phyloP scores from a whole-genome alignment of 2,113 vertebrate genomes.

The Hystrix brachyura region DNA sequence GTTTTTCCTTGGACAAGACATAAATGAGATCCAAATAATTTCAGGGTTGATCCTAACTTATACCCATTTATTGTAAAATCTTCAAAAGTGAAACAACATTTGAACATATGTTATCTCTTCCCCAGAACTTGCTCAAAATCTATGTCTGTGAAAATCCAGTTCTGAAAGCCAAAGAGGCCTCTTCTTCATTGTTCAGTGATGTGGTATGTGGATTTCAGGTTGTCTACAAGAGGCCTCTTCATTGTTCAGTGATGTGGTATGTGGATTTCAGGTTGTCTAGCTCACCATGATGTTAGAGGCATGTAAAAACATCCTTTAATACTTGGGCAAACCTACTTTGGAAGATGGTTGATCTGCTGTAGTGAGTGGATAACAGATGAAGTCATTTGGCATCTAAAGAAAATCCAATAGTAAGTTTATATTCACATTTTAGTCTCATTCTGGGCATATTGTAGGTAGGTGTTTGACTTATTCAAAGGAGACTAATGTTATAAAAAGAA shows the following conservation, averaged over 20 bases:
- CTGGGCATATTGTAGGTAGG: neutral
- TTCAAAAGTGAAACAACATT: neutral
- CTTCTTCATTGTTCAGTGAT: neutral
- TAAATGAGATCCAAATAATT: neutral
- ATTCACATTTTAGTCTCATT: neutral
- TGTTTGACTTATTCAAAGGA: neutral
- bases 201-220: too few species aligned
- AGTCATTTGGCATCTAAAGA: neutral
- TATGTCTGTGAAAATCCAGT: neutral
- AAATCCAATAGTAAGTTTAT: neutral
- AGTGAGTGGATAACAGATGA: neutral
- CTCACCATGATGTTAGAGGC: neutral
- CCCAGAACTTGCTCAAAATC: neutral
- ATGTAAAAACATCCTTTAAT: neutral
- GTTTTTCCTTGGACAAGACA: neutral
- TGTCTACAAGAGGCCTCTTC: neutral
- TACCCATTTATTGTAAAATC: neutral
- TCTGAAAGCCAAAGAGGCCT: neutral
- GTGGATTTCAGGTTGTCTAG: neutral
- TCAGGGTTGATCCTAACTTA: neutral
- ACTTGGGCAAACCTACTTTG: neutral
- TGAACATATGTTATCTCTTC: neutral
- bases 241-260: neutral
- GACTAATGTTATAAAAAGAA: neutral
- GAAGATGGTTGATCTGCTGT: neutral